Evolutionary conservation across 1,140 invertebrate species (phyloP).

Genomic region (Formica exsecta): DNA sequence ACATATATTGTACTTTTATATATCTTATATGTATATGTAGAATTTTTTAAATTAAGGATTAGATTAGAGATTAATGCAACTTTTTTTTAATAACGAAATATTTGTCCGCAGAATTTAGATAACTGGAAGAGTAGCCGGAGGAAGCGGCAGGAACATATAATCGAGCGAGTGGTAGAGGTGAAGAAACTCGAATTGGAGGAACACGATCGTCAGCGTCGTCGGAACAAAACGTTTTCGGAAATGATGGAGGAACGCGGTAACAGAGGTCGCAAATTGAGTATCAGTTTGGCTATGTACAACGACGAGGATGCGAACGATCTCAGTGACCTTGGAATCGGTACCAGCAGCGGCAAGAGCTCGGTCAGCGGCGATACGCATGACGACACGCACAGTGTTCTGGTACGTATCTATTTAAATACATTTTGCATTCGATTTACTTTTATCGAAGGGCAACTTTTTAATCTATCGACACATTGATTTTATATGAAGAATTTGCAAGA

Average conservation of each 20-base stretch:
- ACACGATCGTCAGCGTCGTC: conserved; percentile 90
- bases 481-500: neutral
- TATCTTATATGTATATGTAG: neutral
- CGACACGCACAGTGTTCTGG: conserved; percentile 90
- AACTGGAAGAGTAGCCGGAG: conserved; percentile 97
- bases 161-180: conserved; percentile 95
- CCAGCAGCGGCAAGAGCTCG: conserved; percentile 91
- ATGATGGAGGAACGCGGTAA: conserved; percentile 95
- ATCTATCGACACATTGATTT: neutral
- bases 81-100: neutral
- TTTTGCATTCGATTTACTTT: conserved; percentile 3
- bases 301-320: conserved; percentile 94
- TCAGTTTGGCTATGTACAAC: conserved; percentile 90
- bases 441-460: neutral
- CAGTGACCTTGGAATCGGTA: conserved; percentile 93
- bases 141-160: conserved; percentile 96
- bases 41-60: neutral
- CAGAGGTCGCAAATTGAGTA: conserved; percentile 86
- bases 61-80: neutral
- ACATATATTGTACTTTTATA: neutral
- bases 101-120: conserved; percentile 92
- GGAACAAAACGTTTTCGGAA: conserved; percentile 97
- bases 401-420: conserved; percentile 83
- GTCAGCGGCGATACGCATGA: conserved; percentile 91
- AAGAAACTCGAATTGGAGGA: conserved; percentile 94